Evolutionary conservation across 2,797 vertebrate species (phyloP).

Genomic region (Delichon dasypus): DNA sequence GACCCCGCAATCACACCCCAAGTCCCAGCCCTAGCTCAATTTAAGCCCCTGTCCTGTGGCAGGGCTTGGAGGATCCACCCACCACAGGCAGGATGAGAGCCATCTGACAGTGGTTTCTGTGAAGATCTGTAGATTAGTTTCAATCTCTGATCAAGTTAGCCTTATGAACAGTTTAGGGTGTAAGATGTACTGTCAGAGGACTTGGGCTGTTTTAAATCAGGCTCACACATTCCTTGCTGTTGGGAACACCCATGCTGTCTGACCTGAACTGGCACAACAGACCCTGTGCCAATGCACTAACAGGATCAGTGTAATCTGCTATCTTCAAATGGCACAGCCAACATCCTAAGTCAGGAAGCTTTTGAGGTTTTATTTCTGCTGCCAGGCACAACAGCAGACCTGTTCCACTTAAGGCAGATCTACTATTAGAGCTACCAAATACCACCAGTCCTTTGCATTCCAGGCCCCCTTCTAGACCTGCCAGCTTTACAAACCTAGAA

Average conservation of each 20-base stretch:
- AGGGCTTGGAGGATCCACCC: not conserved
- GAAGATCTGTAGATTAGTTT: not conserved
- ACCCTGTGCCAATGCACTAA: fast-evolving
- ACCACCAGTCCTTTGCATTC: not conserved
- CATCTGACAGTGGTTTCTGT: not conserved
- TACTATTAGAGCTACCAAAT: not conserved
- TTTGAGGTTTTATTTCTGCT: not conserved
- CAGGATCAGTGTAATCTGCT: not conserved
- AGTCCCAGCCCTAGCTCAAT: not conserved
- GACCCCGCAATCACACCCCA: not conserved
- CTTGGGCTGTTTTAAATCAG: not conserved
- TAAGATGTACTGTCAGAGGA: not conserved
- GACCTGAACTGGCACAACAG: fast-evolving
- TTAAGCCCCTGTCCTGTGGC: not conserved
- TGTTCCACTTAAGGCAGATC: not conserved
- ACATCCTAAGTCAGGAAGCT: not conserved
- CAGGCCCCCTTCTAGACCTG: not conserved
- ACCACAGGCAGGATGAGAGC: not conserved
- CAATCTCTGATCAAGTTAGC: not conserved
- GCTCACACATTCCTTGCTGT: not conserved
- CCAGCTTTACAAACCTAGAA: not conserved
- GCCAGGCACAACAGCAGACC: not conserved
- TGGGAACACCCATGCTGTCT: not conserved
- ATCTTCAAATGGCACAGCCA: not conserved
- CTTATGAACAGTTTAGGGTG: not conserved